A percentile compares a stretch with the other conserved stretches of the same genome.
Evolutionary conservation across 2,888 invertebrate genomes (phyloP).

Genomic region (Iselma pallidipennis): DNA sequence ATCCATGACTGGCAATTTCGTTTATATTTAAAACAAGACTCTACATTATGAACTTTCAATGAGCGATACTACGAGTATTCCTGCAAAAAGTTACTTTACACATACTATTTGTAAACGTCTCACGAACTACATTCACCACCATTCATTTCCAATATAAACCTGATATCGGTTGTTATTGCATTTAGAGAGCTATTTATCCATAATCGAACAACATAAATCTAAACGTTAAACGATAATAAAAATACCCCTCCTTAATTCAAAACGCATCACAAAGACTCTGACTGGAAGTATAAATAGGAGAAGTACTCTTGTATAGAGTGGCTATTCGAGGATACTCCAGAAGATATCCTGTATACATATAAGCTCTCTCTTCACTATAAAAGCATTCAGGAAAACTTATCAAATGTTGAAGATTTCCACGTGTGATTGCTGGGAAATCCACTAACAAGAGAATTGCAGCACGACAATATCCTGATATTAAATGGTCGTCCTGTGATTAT

Average conservation of each 20-base stretch:
- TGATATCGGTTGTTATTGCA: not conserved
- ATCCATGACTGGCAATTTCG: not conserved
- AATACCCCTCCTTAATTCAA: not conserved
- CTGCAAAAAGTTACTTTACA: too few relatives aligned
- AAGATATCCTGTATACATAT: not conserved
- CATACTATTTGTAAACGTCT: not conserved
- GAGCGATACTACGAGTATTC: too few relatives aligned
- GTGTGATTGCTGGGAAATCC: not conserved
- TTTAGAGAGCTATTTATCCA: constrained; percentile 9
- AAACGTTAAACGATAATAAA: not conserved
- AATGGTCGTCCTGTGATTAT: too few relatives aligned
- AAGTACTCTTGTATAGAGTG: not conserved
- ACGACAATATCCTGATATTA: too few relatives aligned
- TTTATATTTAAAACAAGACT: not conserved
- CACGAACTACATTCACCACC: not conserved
- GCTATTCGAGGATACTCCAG: not conserved
- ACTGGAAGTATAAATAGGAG: not conserved
- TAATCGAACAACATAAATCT: not conserved
- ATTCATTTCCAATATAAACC: not conserved
- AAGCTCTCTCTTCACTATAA: not conserved
- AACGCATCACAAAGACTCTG: not conserved
- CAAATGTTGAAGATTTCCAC: too few relatives aligned
- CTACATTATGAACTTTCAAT: not conserved
- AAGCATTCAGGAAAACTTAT: not conserved
- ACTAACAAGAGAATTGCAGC: too few relatives aligned